Conservation (phyloP, 92 coral and sea anemone species). For the Porites lobata region DNA sequence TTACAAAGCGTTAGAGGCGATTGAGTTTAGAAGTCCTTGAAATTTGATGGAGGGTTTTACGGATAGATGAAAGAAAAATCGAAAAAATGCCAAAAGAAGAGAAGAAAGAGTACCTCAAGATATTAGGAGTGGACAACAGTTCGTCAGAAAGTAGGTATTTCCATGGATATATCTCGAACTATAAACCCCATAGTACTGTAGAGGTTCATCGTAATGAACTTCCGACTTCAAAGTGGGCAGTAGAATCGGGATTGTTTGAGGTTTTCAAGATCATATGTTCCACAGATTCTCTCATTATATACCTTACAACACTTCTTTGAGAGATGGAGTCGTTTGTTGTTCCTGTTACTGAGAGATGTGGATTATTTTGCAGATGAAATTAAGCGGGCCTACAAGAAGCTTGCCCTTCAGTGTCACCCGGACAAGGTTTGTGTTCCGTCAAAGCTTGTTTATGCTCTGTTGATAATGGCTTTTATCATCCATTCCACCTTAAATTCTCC, state of each 20-base stretch:
- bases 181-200: slow-evolving; percentile 29
- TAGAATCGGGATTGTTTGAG: neutral
- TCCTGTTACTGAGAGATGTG: slow-evolving; percentile 4
- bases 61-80: slow-evolving; percentile 80
- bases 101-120: slow-evolving; percentile 88
- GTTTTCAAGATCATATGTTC: neutral
- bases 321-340: neutral
- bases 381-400: slow-evolving; percentile 91
- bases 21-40: slow-evolving; percentile 55
- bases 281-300: neutral
- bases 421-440: slow-evolving; percentile 77
- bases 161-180: slow-evolving; percentile 33
- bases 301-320: neutral
- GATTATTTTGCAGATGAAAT: slow-evolving; percentile 86
- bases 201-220: slow-evolving; percentile 30
- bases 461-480: slow-evolving; percentile 18
- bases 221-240: slow-evolving; percentile 49
- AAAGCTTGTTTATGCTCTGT: neutral
- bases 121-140: slow-evolving; percentile 87
- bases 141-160: slow-evolving; percentile 89
- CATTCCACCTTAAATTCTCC: neutral
- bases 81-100: slow-evolving; percentile 99
- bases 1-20: slow-evolving; percentile 68
- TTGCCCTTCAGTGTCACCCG: slow-evolving; percentile 88
- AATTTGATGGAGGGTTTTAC: slow-evolving; percentile 77